Evolutionary conservation across 2,797 vertebrate species (phyloP).

Genomic region (Malurus splendens): DNA sequence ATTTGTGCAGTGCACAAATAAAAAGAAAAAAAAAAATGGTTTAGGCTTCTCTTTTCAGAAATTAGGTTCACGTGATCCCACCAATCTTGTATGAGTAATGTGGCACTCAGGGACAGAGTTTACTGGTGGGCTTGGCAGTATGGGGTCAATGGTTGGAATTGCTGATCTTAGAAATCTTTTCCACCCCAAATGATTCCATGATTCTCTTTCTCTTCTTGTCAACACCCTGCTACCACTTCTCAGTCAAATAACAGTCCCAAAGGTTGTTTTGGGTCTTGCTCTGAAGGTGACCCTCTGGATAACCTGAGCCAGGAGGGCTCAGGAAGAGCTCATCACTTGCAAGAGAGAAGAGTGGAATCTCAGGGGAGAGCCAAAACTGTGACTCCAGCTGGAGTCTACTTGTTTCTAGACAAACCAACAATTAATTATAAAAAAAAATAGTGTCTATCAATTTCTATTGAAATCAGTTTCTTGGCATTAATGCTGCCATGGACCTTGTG

Average conservation of each 20-base stretch:
- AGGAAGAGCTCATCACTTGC: background rate
- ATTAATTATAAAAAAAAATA: background rate
- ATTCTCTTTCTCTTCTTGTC: background rate
- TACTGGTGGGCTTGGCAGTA: background rate
- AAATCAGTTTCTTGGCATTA: background rate
- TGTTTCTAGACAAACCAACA: background rate
- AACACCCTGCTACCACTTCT: background rate
- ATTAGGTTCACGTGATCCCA: background rate
- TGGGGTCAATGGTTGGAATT: accelerated
- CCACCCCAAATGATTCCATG: background rate
- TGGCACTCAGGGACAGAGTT: background rate
- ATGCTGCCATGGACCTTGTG: background rate
- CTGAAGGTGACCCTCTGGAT: background rate
- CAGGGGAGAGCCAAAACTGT: background rate
- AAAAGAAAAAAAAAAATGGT: background rate
- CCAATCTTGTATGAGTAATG: background rate
- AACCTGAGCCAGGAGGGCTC: background rate
- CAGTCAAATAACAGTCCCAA: background rate
- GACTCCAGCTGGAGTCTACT: background rate
- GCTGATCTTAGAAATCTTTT: background rate
- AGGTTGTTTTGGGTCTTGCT: background rate
- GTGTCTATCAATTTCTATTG: background rate
- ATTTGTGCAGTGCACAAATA: background rate
- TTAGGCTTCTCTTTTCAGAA: background rate
- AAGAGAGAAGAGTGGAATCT: background rate